Percentiles rank a stretch among this genome's conserved stretches.
Evolutionary conservation across 2,113 vertebrate species (phyloP).

Genomic region (Parus major): DNA sequence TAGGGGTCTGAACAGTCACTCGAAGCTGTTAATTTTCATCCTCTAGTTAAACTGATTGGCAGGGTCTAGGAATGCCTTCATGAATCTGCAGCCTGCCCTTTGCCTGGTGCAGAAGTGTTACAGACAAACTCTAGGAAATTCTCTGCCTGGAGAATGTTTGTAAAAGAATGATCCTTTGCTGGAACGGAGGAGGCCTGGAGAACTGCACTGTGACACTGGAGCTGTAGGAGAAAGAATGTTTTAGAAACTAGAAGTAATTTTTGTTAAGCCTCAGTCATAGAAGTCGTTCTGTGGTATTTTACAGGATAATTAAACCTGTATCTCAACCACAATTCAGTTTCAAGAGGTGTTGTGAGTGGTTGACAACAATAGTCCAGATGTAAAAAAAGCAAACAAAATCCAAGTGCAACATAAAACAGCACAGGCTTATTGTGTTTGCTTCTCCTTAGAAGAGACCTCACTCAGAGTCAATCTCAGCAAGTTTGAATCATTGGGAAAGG

Average conservation of each 20-base stretch:
- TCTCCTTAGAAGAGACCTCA: background rate
- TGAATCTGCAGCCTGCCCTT: background rate
- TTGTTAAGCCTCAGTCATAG: background rate
- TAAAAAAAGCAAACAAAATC: background rate
- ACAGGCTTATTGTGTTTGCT: background rate
- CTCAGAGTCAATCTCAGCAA: background rate
- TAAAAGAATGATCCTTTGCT: background rate
- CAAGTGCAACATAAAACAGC: background rate
- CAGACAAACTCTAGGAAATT: background rate
- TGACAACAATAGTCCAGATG: background rate
- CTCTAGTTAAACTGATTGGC: conserved; percentile 29
- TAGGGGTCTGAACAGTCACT: conserved; percentile 27
- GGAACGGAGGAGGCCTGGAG: background rate
- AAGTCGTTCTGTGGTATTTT: background rate
- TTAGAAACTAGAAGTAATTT: background rate
- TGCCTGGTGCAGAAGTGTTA: background rate
- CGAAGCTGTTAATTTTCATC: conserved; percentile 39
- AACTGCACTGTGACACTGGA: background rate
- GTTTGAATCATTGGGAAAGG: background rate
- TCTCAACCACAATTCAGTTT: background rate
- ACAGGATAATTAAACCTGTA: background rate
- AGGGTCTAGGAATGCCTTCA: background rate
- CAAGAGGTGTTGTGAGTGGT: background rate
- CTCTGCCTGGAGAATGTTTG: background rate
- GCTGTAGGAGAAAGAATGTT: background rate